Evolutionary conservation across 1,140 invertebrate species (phyloP), one percentile per base, ranked within the genome.

Genomic region (Zaprionus capensis): DNA sequence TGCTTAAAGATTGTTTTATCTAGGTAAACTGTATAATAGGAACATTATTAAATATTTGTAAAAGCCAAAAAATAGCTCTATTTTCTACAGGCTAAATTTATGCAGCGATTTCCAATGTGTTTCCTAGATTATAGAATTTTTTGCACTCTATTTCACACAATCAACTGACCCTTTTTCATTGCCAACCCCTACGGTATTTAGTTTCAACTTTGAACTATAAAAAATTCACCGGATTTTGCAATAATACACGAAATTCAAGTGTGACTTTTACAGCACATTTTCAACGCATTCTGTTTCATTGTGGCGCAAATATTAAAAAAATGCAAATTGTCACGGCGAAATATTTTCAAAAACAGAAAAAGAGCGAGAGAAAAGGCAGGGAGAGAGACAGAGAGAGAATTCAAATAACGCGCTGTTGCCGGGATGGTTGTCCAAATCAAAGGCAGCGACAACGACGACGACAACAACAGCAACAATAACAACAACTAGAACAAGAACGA

Each of bases 271-370:
- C 31, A 69, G 51, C 66, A 70, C 28, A 74, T 74, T 74, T 74
- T 74, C 58, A 69, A 56, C 71, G 57, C 72, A 64, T 71, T 75
- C 70, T 63, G 41, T 71, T 75, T 71, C 59, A 53, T 71, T 64
- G 56, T 53, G 26, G 20, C 26, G 44, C 63, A 71, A 76, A 72
- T 73, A 71, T 80, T 70, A 59, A 64, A 46, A 81, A 69, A 76
- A 86, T 87, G 83, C 73, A 82, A 86, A 87, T 86, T 86, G 83
- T 71, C 85, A 77, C 70, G 68, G 67, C 67, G 78, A 80, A 78
- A 71, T 76, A 65, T 65, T 76, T 71, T 49, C 38, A 63, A 70
- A 72, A 67, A 46, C 41, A 46, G n/a, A 44, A 34, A 46, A 57
- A 51, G 62, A 56, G 17, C 38, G 51, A 49, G 11, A 17, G 38